phyloP scores from a whole-genome alignment of 1,140 invertebrate genomes.

The Adelges cooleyi region DNA sequence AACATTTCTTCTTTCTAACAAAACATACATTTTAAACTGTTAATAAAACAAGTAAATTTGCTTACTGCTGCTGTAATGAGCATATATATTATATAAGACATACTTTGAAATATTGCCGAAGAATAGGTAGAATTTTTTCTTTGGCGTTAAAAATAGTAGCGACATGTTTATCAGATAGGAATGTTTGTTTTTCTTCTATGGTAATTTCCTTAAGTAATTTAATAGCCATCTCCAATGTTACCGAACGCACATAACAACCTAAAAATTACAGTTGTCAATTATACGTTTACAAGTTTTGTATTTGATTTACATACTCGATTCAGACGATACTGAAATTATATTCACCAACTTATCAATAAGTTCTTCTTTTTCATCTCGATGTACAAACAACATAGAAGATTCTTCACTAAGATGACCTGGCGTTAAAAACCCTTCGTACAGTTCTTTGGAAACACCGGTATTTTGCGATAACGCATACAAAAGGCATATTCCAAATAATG shows the following conservation, averaged over 20 bases:
- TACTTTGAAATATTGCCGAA: constrained; percentile 87
- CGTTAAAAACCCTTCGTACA: constrained; percentile 20
- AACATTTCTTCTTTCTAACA: constrained; percentile 94
- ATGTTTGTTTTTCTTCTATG: constrained; percentile 42
- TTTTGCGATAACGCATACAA: constrained; percentile 90
- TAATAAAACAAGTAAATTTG: background rate
- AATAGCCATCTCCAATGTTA: constrained; percentile 81
- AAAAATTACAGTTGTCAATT: constrained; percentile 33
- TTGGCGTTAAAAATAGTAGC: constrained; percentile 63
- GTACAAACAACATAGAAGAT: background rate
- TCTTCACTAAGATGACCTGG: background rate
- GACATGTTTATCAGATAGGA: constrained; percentile 51
- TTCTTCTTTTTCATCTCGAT: constrained; percentile 44
- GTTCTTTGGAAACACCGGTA: constrained; percentile 52
- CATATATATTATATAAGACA: background rate
- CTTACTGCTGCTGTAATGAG: too few relatives aligned
- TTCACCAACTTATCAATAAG: constrained; percentile 67
- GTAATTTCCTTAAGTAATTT: constrained; percentile 57
- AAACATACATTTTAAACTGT: constrained; percentile 29
- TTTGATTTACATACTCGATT: constrained; percentile 49
- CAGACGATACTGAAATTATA: constrained; percentile 69
- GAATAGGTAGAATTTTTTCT: constrained; percentile 71
- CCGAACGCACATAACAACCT: constrained; percentile 72
- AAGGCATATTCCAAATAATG: constrained; percentile 82
- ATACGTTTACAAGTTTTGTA: background rate